Evolutionary conservation across 1,140 invertebrate species (phyloP).

Genomic region (Carposina sasakii): DNA sequence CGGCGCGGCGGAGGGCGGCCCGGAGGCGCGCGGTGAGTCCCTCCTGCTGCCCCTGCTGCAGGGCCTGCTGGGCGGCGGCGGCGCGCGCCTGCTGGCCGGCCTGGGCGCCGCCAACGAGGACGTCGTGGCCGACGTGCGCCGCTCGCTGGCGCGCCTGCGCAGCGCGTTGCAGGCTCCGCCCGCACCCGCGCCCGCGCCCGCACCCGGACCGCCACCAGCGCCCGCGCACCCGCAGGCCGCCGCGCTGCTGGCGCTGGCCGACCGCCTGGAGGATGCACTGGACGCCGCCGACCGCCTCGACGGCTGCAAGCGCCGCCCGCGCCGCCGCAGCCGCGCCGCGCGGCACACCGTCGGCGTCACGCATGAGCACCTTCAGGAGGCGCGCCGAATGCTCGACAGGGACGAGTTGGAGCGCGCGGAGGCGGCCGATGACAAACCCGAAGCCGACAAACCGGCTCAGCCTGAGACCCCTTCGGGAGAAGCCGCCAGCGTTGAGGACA

Average conservation of each 20-base stretch:
- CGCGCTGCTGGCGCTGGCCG: constrained; percentile 83
- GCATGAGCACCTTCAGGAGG: constrained; percentile 82
- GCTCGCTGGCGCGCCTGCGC: constrained; percentile 81
- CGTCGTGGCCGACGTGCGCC: constrained; percentile 85
- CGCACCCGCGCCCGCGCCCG: constrained; percentile 78
- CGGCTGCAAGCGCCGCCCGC: constrained; percentile 37
- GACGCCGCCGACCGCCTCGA: constrained; percentile 59
- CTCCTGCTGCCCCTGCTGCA: constrained; percentile 76
- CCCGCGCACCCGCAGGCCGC: constrained; percentile 71
- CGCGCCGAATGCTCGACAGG: constrained; percentile 81
- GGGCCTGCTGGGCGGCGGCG: constrained; percentile 67
- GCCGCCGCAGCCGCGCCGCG: constrained; percentile 69
- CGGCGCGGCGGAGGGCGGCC: constrained; percentile 38
- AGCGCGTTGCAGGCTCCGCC: constrained; percentile 79
- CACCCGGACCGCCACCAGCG: constrained; percentile 77
- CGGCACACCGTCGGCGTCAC: constrained; percentile 88
- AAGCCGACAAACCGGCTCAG: constrained; percentile 25
- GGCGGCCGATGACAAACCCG: constrained; percentile 19
- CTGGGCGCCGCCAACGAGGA: constrained; percentile 58
- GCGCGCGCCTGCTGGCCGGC: constrained; percentile 46
- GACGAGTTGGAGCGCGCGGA: constrained; percentile 68
- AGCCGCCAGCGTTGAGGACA: constrained; percentile 39
- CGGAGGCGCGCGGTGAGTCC: constrained; percentile 65
- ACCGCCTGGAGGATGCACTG: constrained; percentile 81
- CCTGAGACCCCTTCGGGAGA: constrained; percentile 30